Evolutionary conservation across 2,888 invertebrate genomes (phyloP).

Genomic region (Galerucella calmariensis): DNA sequence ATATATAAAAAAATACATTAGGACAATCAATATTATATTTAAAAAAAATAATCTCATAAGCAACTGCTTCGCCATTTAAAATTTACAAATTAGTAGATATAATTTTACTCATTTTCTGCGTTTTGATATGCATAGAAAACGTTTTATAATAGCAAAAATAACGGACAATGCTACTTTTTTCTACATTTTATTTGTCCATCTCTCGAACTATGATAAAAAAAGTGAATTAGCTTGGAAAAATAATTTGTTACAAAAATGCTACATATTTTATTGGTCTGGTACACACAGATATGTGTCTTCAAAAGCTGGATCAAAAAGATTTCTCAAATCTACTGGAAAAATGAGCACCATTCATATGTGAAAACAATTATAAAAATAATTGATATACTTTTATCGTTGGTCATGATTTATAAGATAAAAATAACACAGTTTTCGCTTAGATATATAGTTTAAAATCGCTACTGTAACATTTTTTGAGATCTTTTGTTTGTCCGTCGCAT

Average conservation of each 20-base stretch:
- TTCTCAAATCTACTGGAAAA: slow-evolving; percentile 38
- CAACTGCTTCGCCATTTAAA: slow-evolving; percentile 41
- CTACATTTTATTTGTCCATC: slow-evolving; percentile 44
- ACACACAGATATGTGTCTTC: slow-evolving; percentile 57
- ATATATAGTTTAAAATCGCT: slow-evolving; percentile 39
- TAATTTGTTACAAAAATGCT: slow-evolving; percentile 56
- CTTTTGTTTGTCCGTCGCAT: slow-evolving; percentile 43
- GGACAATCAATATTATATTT: slow-evolving; percentile 46
- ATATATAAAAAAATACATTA: slow-evolving; percentile 42
- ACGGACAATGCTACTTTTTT: slow-evolving; percentile 45
- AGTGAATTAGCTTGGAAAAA: slow-evolving; percentile 59
- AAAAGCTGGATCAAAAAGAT: slow-evolving; percentile 42
- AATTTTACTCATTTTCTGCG: slow-evolving; percentile 31
- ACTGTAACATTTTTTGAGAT: slow-evolving; percentile 41
- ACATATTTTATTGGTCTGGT: slow-evolving; percentile 56
- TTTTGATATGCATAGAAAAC: slow-evolving; percentile 53
- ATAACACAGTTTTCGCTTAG: slow-evolving; percentile 52
- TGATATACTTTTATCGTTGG: slow-evolving; percentile 45
- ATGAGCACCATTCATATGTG: slow-evolving; percentile 42
- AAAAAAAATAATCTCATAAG: slow-evolving; percentile 47
- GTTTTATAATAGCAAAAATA: slow-evolving; percentile 54
- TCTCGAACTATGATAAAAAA: slow-evolving; percentile 42
- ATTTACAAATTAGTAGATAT: slow-evolving; percentile 33
- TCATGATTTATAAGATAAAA: slow-evolving; percentile 48
- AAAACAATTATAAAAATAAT: slow-evolving; percentile 42